phyloP scores from a whole-genome alignment of 2,888 invertebrate species.

The Acronicta aceris region DNA sequence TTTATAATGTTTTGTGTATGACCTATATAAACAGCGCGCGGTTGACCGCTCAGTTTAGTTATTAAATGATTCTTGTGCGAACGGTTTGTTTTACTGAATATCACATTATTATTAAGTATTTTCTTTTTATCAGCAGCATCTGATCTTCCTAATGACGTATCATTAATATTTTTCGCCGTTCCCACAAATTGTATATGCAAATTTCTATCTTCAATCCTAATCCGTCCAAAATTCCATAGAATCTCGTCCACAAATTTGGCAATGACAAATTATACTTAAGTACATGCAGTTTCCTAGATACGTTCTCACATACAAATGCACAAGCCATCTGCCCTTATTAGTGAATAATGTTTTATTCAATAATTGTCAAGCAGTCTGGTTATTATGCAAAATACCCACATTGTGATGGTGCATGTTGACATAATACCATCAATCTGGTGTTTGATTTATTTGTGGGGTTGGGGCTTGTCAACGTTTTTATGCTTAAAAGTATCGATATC shows the following conservation, averaged over 20 bases:
- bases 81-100: too few species aligned
- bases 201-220: conserved; percentile 44
- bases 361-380: conserved; percentile 82
- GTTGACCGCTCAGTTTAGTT: too few species aligned
- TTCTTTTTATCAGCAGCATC: conserved; percentile 19
- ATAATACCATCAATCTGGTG: conserved; percentile 87
- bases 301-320: conserved; percentile 78
- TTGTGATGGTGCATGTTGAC: conserved; percentile 86
- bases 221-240: conserved; percentile 67
- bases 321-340: conserved; percentile 75
- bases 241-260: conserved; percentile 65
- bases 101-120: background rate
- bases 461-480: conserved; percentile 18
- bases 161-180: conserved; percentile 47
- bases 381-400: conserved; percentile 83
- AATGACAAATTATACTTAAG: conserved; percentile 81
- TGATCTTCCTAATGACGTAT: conserved; percentile 42
- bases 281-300: conserved; percentile 46
- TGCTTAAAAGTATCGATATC: conserved; percentile 48
- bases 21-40: too few species aligned
- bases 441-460: conserved; percentile 78
- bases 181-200: conserved; percentile 54
- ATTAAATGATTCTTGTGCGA: too few species aligned
- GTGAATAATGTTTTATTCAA: conserved; percentile 79
- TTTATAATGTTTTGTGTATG: too few species aligned